Evolutionary conservation across 2,888 invertebrate species (phyloP).

Genomic region (Blastobasis adustella): DNA sequence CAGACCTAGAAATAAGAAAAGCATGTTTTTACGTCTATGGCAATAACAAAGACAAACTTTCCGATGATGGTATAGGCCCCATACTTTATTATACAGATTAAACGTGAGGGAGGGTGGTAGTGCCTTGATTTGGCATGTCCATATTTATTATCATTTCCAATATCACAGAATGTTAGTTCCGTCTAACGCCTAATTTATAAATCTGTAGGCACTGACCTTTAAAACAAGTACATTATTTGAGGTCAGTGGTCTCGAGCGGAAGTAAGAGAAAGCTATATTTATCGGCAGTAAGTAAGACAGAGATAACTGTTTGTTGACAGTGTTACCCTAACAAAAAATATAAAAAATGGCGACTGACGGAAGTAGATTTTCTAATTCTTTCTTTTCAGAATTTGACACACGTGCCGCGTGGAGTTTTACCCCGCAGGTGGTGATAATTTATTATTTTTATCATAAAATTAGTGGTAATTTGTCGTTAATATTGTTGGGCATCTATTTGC

Average conservation of each 20-base stretch:
- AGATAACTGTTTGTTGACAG: neutral
- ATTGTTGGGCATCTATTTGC: slow-evolving; percentile 20
- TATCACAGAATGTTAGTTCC: too few species aligned
- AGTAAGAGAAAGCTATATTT: neutral
- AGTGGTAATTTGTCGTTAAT: slow-evolving; percentile 29
- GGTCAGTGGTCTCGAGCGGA: neutral
- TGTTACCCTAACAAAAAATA: slow-evolving; percentile 41
- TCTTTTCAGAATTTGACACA: slow-evolving; percentile 71
- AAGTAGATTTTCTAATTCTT: slow-evolving; percentile 53
- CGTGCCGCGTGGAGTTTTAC: slow-evolving; percentile 74
- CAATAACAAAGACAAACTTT: too few species aligned
- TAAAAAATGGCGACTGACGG: slow-evolving; percentile 54
- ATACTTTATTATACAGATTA: too few species aligned
- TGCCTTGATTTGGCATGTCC: too few species aligned
- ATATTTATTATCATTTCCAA: too few species aligned
- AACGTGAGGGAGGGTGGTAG: too few species aligned
- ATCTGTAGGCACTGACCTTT: too few species aligned
- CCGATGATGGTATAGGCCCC: too few species aligned
- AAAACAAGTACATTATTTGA: neutral
- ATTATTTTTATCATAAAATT: slow-evolving; percentile 31
- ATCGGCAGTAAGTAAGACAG: neutral
- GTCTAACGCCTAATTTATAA: too few species aligned
- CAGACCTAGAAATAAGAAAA: too few species aligned
- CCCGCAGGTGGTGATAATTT: slow-evolving; percentile 64
- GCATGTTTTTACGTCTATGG: too few species aligned